Base-by-base conservation (phyloP, 1,140 invertebrate genomes). In the Ptiloglossa arizonensis region DNA sequence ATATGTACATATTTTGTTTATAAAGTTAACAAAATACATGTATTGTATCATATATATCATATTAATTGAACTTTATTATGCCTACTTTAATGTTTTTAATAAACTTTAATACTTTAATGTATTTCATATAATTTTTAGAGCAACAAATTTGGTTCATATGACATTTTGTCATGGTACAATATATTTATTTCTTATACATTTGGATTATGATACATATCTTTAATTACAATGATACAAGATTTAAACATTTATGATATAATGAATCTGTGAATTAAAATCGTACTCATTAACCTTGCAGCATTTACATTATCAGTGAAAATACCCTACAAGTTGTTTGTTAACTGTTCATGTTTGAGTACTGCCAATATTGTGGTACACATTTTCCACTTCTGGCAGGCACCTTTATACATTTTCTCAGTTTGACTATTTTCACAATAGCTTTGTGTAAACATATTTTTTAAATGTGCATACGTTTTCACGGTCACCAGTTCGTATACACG, bases 241-340 rank as follows among this genome's bases (percentile, higher is more conserved):
- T 89, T 87, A 88, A 89, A 90, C 89, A 90, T 90, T 90, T 89
- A 90, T 89, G 90, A 87, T 88, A 91, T 89, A 87, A 89, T 90
- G 87, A 86, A 87, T 87, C 85, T 85, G 63, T 86, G 76, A 81
- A 88, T 89, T 87, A 86, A 88, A 90, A 89, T 89, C 66, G 84
- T 86, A 86, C 63, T 88, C 73, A 64, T 87, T 79, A 79, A 83
- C 72, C 64, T 86, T 84, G 77, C 79, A 85, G 83, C 80, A 81
- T 82, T 83, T 84, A 86, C 68, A 73, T 81, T 75, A 81, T 79
- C 79, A 76, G 69, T 82, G 71, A 64, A 81, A 86, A 83, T 78
- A 80, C 62, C 60, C 19, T 71, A 60, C 67, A 74, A 75, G 17
- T 75, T 73, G 74, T 19, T 68, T 57, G 44, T 66, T 75, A 83